Conservation (phyloP, 2,113 vertebrate species). For the Dromiciops gliroides region DNA sequence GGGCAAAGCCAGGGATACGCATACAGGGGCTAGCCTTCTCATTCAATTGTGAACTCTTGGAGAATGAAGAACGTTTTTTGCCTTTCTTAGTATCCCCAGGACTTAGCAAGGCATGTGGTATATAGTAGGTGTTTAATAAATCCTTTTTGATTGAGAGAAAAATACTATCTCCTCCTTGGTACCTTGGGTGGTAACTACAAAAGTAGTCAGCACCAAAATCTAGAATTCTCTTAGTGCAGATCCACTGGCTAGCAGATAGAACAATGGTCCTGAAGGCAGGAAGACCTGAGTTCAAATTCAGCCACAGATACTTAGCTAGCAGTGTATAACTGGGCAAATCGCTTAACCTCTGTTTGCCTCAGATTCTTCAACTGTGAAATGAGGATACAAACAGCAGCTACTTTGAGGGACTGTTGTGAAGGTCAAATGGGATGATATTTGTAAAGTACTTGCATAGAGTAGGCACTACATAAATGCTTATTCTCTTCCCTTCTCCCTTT, state of each 20-base stretch:
- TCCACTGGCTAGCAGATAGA: background rate
- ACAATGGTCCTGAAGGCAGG: background rate
- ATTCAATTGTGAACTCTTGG: background rate
- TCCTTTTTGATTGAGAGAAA: background rate
- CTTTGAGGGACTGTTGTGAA: background rate
- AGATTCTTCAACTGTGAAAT: background rate
- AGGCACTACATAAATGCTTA: background rate
- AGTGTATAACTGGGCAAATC: background rate
- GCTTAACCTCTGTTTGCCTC: background rate
- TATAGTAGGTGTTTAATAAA: background rate
- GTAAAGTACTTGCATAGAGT: background rate
- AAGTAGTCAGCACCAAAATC: background rate
- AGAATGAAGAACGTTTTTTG: background rate
- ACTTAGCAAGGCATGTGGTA: background rate
- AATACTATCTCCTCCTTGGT: no score
- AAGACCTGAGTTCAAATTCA: background rate
- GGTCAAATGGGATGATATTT: background rate
- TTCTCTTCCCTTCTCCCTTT: background rate
- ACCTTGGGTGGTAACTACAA: background rate
- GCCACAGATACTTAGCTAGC: background rate
- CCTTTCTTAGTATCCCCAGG: background rate
- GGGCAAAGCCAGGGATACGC: background rate
- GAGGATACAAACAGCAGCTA: background rate
- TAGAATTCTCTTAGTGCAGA: background rate
- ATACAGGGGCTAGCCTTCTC: background rate